phyloP scores from a whole-genome alignment of 2,113 vertebrate genomes.

The Lasiurus cinereus region DNA sequence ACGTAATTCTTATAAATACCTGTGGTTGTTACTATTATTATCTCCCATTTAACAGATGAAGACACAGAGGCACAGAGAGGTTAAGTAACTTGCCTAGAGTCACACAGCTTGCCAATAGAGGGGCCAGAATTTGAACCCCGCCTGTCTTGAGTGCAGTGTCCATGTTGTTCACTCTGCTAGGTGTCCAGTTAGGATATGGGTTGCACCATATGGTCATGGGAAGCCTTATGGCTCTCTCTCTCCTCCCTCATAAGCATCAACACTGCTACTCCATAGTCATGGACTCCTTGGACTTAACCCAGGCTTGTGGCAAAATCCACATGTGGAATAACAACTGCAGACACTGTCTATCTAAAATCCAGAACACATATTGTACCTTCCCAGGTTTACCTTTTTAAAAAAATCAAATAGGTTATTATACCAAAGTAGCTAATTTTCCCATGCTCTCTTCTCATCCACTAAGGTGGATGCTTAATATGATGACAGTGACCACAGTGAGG shows the following conservation, averaged over 20 bases:
- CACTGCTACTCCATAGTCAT: neutral
- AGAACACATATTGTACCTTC: neutral
- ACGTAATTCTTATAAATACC: neutral
- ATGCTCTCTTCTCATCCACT: neutral
- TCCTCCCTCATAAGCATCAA: neutral
- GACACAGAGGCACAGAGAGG: conserved; percentile 70
- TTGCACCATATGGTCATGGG: neutral
- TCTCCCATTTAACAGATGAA: neutral
- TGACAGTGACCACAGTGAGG: neutral
- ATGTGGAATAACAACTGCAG: neutral
- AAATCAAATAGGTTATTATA: neutral
- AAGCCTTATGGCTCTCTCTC: neutral
- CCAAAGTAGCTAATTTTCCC: neutral
- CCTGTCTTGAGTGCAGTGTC: neutral
- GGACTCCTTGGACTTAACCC: neutral
- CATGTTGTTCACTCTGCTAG: neutral
- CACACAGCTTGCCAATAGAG: conserved; percentile 27
- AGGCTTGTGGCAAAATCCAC: neutral
- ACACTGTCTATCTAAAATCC: neutral
- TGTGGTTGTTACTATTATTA: neutral
- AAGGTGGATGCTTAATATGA: neutral
- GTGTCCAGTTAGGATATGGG: neutral
- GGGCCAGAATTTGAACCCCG: neutral
- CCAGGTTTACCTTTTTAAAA: neutral
- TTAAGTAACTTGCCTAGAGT: conserved; percentile 56